phyloP scores from a whole-genome alignment of 2,113 vertebrate genomes.

The Arizona elegans region DNA sequence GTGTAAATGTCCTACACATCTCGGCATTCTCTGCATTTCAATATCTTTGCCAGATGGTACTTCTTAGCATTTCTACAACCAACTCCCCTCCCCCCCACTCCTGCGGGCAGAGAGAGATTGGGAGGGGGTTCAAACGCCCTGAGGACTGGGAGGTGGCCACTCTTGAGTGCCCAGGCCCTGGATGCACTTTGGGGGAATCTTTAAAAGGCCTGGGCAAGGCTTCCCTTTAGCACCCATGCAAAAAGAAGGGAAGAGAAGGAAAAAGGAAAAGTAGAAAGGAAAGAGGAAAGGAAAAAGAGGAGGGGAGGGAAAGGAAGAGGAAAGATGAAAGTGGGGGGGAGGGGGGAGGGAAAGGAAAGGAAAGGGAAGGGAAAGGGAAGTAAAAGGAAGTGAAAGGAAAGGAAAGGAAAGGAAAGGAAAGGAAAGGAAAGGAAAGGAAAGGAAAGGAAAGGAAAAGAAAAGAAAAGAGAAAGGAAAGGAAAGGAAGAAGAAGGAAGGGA shows the following conservation, averaged over 20 bases:
- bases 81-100: too few species aligned
- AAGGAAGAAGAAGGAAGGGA: too few species aligned
- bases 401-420: too few species aligned
- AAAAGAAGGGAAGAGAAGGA: neutral
- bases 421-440: too few species aligned
- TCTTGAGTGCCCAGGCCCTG: neutral
- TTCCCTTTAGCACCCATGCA: too few species aligned
- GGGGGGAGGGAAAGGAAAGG: too few species aligned
- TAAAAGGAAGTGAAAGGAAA: too few species aligned
- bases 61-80: neutral
- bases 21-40: neutral
- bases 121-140: neutral
- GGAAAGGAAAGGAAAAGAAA: too few species aligned
- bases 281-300: neutral
- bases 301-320: neutral
- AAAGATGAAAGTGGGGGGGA: too few species aligned
- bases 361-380: fast-evolving
- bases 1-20: neutral
- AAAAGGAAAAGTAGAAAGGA: neutral
- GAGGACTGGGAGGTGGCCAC: neutral
- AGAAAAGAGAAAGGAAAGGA: fast-evolving
- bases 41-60: neutral
- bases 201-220: neutral
- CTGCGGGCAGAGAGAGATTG: neutral
- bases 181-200: neutral